Evolutionary conservation across 1,140 invertebrate genomes (phyloP).

Genomic region (Manduca sexta): DNA sequence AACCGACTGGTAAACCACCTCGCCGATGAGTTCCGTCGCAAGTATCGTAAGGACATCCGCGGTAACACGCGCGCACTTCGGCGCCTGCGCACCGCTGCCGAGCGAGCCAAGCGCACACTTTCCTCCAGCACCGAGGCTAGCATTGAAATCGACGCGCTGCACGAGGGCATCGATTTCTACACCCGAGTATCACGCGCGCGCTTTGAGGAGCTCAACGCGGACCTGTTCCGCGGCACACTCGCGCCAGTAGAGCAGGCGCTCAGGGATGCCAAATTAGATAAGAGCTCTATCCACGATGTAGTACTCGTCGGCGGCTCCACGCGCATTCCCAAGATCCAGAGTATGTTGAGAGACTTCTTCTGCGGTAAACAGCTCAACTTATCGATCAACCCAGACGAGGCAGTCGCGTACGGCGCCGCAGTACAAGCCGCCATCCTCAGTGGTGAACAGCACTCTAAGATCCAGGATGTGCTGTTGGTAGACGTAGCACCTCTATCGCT

Average conservation of each 20-base stretch:
- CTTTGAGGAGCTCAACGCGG: constrained; percentile 78
- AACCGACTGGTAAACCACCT: constrained; percentile 86
- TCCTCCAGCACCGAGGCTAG: constrained; percentile 75
- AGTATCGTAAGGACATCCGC: constrained; percentile 69
- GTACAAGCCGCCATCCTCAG: constrained; percentile 78
- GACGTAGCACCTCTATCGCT: constrained; percentile 79
- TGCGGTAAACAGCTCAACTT: constrained; percentile 77
- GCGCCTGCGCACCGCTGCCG: constrained; percentile 78
- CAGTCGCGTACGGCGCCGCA: constrained; percentile 79
- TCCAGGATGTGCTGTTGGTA: constrained; percentile 85
- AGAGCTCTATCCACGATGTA: constrained; percentile 82
- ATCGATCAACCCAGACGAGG: constrained; percentile 81
- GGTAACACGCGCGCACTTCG: constrained; percentile 71
- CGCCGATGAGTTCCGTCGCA: constrained; percentile 74
- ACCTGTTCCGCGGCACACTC: constrained; percentile 76
- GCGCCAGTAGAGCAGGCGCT: constrained; percentile 80
- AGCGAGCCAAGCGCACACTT: constrained; percentile 75
- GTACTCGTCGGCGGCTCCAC: constrained; percentile 88
- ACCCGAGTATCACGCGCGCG: constrained; percentile 76
- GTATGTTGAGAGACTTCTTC: constrained; percentile 77
- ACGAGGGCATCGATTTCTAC: constrained; percentile 76
- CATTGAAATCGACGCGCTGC: constrained; percentile 75
- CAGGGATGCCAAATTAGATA: constrained; percentile 83
- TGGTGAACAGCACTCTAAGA: constrained; percentile 73
- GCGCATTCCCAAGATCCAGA: constrained; percentile 79